Evolutionary conservation across 1,140 invertebrate genomes (phyloP), one percentile per base, ranked within the genome.

Genomic region (Euura lappo): DNA sequence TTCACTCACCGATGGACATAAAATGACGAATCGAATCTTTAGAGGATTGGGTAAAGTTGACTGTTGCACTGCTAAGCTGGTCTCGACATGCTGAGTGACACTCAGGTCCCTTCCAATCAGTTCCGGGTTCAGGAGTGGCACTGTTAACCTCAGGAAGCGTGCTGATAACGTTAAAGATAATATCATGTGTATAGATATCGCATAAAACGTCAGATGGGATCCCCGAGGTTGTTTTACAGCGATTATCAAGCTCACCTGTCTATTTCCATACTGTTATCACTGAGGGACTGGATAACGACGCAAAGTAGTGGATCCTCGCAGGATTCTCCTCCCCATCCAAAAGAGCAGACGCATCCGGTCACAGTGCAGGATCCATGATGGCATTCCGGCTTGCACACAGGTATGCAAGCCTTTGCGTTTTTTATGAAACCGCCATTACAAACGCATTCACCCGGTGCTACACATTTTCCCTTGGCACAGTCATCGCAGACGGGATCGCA

Each of bases 381-480:
- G 51, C 51, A 60, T 4, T 60, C 51, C 2, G 51, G 51, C 10
- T 11, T 60, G 13, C 51, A 60, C 2, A n/a, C 51, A 8, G 10
- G 10, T 8, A 60, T 6, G 13, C 51, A 60, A n/a, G 51, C 13
- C 6, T n/a, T n/a, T 8, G 51, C 2, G 5, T 60, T 5, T 3
- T 5, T 60, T 6, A 78, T 74, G 76, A 86, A 91, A 11, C 90
- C 91, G 6, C 79, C 84, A 79, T 91, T 91, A 76, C 91, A 92
- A 43, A 90, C 83, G 70, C 92, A 93, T 45, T 85, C 85, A 68
- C 91, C 89, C 0, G 92, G 79, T 69, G 75, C 87, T 1, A 86
- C 80, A 72, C 91, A 92, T 2, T 85, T 80, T 11, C 88, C 90
- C 78, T 91, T 90, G 0, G 80, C 71, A 77, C 91, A 91, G 6